Percentiles rank a stretch among this genome's conserved stretches.
phyloP scores from a whole-genome alignment of 1,140 invertebrate genomes.

The Schlechtendalia chinensis region DNA sequence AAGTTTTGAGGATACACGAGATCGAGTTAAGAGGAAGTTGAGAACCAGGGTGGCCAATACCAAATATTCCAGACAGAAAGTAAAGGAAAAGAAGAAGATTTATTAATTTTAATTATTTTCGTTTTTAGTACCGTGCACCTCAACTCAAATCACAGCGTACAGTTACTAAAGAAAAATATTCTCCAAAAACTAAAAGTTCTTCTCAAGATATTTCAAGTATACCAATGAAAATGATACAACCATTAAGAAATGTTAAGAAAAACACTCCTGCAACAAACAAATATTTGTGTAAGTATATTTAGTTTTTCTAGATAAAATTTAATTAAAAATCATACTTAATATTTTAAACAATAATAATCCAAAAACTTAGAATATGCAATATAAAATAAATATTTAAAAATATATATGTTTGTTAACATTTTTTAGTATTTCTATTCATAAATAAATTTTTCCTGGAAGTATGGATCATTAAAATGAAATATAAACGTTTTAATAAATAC shows the following conservation, averaged over 20 bases:
- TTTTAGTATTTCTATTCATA: not conserved
- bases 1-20: too few species aligned
- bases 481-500: not conserved
- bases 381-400: too few species aligned
- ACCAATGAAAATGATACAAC: slow-evolving; percentile 16
- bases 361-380: not conserved
- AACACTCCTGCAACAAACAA: not conserved
- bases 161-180: slow-evolving; percentile 53
- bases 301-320: too few species aligned
- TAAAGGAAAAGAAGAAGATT: too few species aligned
- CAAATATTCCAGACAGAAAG: too few species aligned
- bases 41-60: too few species aligned
- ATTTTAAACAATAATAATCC: too few species aligned
- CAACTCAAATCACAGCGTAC: slow-evolving; percentile 51
- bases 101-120: too few species aligned
- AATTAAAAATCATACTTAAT: too few species aligned
- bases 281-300: slow-evolving; percentile 12
- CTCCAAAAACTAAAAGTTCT: slow-evolving; percentile 46
- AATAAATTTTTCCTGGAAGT: not conserved
- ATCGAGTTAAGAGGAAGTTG: too few species aligned
- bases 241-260: slow-evolving; percentile 21
- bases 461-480: not conserved
- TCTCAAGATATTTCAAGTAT: slow-evolving; percentile 22
- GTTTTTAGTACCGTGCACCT: slow-evolving; percentile 53
- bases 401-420: too few species aligned